Evolutionary conservation across 2,113 vertebrate species (phyloP), one percentile per base, ranked within the genome.

Genomic region (Otus sunia): DNA sequence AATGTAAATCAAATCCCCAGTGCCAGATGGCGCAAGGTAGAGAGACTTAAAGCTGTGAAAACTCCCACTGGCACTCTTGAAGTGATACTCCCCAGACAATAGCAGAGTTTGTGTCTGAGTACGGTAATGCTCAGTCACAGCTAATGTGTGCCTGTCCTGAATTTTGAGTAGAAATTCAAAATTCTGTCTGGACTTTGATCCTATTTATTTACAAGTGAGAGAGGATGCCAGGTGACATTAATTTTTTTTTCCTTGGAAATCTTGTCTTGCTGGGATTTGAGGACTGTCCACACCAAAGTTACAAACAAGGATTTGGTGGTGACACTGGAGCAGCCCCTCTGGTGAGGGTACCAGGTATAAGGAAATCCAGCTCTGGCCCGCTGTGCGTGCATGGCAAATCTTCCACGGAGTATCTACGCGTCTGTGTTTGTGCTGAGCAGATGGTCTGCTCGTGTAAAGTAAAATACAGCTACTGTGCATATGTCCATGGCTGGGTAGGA

Each of bases 1-100:
- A 64, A 73, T 92, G 62, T 85, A 64, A 91, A 93, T 79, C 74
- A 85, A 75, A 79, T 88, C 93, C 62, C 71, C n/a, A 17, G 66
- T 64, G 58, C 77, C 91, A 95, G 92, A 81, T 78, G 25, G 77
- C 4, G 4, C 45, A 78, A 81, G 52, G 92, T 36, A n/a, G 91
- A 62, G 58, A 63, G 52, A 74, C 21, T 86, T 37, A 6, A 0
- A 82, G 87, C 69, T 72, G 62, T 50, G n/a, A 56, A 32, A 77
- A 73, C 45, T 88, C 58, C 49, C 1, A 8, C 69, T 86, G 18
- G 2, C 11, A 10, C 53, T 86, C 72, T 53, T 8, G 12, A 49
- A 76, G 76, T 29, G 78, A 32, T 34, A 21, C 29, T 78, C 66
- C 32, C 22, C n/a, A 64, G 67, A 23, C 41, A 77, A 34, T 2